Base-by-base conservation (phyloP, 2,797 vertebrate genomes). In the Sternarchorhynchus goeldii region DNA sequence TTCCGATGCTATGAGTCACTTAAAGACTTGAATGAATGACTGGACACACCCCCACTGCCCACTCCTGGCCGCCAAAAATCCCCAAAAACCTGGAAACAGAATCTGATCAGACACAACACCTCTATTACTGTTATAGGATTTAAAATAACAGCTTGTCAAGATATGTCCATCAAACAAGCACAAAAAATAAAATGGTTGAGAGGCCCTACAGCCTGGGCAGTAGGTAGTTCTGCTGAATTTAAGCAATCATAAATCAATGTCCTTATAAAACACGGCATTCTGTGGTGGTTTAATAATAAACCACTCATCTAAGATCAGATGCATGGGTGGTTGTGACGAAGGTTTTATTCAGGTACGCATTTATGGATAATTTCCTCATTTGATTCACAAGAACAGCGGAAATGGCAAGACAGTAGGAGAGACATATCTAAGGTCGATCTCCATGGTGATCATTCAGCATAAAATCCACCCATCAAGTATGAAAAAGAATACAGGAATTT, bases 281-380 rank as follows among this genome's bases (percentile, higher is more conserved):
- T 25, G 36, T 25, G 39, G 5, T 66, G 39, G 16, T 16, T 17
- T 12, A 25, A 32, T 3, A 50, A 45, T 21, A 67, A 41, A 16
- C 4, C 12, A 6, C 5, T 14, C 17, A 41, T 60, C 32, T n/a
- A 66, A 67, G 16, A 3, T 0, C 20, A 6, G n/a, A 34, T 3
- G 6, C 14, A 20, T 18, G 36, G 59, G 34, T 56, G 18, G 36
- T 10, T 6, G 12, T 66, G 20, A 70, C 1, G 7, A 67, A 34
- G 6, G 4, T 63, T 29, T 60, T 18, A n/a, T 62, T 18, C 62
- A 50, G 56, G 36, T 66, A 59, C 21, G 21, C 39, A 34, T 60
- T 45, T 71, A 34, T 74, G 53, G 76, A 68, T 78, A 7, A 57
- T 31, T 69, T 78, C 29, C 39, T 73, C 5, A 8, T 41, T 18